Percentiles rank a stretch among this genome's conserved stretches.
Evolutionary conservation across 2,113 vertebrate genomes (phyloP).

Genomic region (Anolis carolinensis): DNA sequence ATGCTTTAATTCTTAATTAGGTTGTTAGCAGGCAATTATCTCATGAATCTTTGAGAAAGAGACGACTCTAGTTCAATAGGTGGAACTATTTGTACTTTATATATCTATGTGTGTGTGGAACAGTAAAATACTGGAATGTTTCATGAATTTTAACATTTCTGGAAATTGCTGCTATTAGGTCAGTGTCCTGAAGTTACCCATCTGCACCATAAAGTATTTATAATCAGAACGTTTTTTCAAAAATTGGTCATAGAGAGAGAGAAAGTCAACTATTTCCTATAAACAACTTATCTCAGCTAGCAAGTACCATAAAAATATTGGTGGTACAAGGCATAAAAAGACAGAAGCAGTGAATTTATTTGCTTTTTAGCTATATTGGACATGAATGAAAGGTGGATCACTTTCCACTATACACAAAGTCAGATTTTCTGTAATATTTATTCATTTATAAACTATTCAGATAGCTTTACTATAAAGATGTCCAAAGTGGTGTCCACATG

Average conservation of each 20-base stretch:
- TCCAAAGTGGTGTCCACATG: neutral
- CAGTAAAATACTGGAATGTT: neutral
- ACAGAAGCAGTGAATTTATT: neutral
- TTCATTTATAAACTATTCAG: neutral
- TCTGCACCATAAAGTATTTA: constrained; percentile 20
- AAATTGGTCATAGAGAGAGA: constrained; percentile 2
- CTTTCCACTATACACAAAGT: neutral
- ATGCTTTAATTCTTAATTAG: neutral
- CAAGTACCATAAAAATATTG: neutral
- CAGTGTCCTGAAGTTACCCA: constrained; percentile 10
- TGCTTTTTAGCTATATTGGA: neutral
- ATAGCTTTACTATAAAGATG: neutral
- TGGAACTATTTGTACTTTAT: neutral
- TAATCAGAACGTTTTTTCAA: neutral
- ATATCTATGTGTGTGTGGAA: neutral
- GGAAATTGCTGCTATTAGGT: neutral
- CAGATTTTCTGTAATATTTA: neutral
- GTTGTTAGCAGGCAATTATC: constrained; percentile 28
- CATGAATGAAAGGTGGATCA: neutral
- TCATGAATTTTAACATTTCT: neutral
- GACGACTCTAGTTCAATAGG: constrained; percentile 1
- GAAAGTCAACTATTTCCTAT: neutral
- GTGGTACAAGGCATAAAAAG: neutral
- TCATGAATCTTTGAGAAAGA: too few species aligned
- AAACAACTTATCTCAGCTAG: neutral